Base-by-base conservation (phyloP, 1,140 invertebrate species). In the Triops longicaudatus region DNA sequence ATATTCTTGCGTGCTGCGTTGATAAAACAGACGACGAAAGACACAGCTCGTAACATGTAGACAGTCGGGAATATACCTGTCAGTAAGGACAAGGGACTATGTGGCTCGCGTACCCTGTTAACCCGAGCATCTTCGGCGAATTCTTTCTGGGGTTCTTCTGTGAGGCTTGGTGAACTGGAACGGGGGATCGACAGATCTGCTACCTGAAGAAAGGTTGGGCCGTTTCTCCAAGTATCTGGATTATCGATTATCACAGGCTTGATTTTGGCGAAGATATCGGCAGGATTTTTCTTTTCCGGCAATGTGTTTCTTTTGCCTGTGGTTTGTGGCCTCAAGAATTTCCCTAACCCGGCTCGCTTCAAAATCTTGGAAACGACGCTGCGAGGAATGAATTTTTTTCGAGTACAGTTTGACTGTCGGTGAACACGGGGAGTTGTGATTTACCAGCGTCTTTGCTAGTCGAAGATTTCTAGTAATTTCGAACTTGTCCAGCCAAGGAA, bases 371-470 rank as follows among this genome's bases (percentile, higher is more conserved):
- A 71, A 77, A n/a, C 73, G 31, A 26, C 28, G 26, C 7, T 31
- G 37, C 10, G 26, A 42, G 2, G 74, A 72, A 28, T 75, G 31
- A 9, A 78, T n/a, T 10, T 50, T 50, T 42, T 17, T 75, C 43
- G 2, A 78, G 63, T 1, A 78, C 77, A 9, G 74, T 78, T 4
- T 43, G 74, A 1, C 72, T 74, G 37, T 78, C 77, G 14, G 78
- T 79, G 74, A 82, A 83, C 1, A 81, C 78, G 41, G 82, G 81
- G 3, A 83, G 72, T 75, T 82, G 78, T 6, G 72, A 72, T 4
- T 37, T 37, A 37, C 31, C 31, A 26, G 26, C 5, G 11, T 73
- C 11, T 11, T 17, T 50, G 7, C 26, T 10, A 4, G 28, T 22
- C 72, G 72, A 27, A 78, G 79, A 37, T 74, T 76, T 44, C 78